Conservation (phyloP, 2,797 vertebrate species). For the Cottoperca gobio region DNA sequence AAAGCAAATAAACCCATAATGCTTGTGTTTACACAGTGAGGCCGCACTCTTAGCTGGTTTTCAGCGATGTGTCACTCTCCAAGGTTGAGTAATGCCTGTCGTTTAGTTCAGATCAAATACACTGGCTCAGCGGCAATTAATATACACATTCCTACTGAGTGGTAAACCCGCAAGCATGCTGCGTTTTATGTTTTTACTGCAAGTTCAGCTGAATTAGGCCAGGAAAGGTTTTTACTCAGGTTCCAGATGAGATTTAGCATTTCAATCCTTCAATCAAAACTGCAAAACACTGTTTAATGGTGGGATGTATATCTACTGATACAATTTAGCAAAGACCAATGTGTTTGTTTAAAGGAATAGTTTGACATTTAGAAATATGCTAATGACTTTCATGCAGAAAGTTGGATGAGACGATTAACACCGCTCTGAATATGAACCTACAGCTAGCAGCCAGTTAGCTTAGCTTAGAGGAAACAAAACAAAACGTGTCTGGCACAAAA, state of each 20-base stretch:
- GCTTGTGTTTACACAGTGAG: conserved; percentile 59
- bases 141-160: conserved; percentile 50
- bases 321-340: background rate
- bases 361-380: background rate
- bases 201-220: conserved; percentile 32
- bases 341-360: background rate
- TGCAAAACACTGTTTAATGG: conserved; percentile 12
- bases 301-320: conserved; percentile 8
- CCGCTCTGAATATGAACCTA: background rate
- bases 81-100: conserved; percentile 42
- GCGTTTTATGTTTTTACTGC: conserved; percentile 45
- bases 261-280: conserved; percentile 32
- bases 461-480: background rate
- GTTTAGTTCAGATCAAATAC: conserved; percentile 47
- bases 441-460: background rate
- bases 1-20: conserved; percentile 60
- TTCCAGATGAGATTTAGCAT: conserved; percentile 20
- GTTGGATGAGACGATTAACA: background rate
- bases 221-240: background rate
- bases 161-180: conserved; percentile 38
- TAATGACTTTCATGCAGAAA: background rate
- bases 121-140: conserved; percentile 44
- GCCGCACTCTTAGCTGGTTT: conserved; percentile 49
- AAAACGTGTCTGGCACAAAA: background rate
- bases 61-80: conserved; percentile 52